phyloP scores from a whole-genome alignment of 2,888 invertebrate species.

The Limnephilus rhombicus region DNA sequence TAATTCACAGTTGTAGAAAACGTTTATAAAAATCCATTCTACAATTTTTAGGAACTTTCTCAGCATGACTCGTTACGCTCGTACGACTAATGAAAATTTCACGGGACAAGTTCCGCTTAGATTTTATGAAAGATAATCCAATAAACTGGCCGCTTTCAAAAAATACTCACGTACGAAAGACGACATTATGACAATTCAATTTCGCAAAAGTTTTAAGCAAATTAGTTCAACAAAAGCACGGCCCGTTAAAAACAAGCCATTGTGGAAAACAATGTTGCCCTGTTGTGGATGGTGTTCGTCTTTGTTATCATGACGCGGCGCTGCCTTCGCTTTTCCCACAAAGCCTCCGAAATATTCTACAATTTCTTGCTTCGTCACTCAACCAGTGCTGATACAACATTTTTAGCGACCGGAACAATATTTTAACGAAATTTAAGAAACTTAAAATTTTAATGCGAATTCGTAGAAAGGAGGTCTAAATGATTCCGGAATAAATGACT shows the following conservation, averaged over 20 bases:
- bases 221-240: constrained; percentile 34
- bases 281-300: background rate
- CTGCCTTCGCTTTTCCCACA: background rate
- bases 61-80: background rate
- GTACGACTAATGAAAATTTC: background rate
- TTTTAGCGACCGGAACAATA: no score
- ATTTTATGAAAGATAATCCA: constrained; percentile 27
- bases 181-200: constrained; percentile 36
- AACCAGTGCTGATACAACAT: background rate
- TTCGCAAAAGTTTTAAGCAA: constrained; percentile 30
- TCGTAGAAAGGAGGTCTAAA: no score
- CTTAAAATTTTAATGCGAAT: no score
- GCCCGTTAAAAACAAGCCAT: constrained; percentile 27
- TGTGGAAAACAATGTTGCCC: constrained; percentile 33
- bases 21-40: no score
- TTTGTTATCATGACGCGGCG: background rate
- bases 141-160: constrained; percentile 22
- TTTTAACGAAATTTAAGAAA: no score
- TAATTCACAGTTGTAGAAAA: no score
- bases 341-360: constrained; percentile 17
- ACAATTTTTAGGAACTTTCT: background rate
- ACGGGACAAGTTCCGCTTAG: constrained; percentile 5
- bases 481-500: no score
- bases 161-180: constrained; percentile 34
- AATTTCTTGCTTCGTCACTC: constrained; percentile 11